These are phyloP conservation scores for Enteromius unitaeniatus DNA, from an alignment of 2,797 vertebrate species.

Conservation along the genomic window DNA sequence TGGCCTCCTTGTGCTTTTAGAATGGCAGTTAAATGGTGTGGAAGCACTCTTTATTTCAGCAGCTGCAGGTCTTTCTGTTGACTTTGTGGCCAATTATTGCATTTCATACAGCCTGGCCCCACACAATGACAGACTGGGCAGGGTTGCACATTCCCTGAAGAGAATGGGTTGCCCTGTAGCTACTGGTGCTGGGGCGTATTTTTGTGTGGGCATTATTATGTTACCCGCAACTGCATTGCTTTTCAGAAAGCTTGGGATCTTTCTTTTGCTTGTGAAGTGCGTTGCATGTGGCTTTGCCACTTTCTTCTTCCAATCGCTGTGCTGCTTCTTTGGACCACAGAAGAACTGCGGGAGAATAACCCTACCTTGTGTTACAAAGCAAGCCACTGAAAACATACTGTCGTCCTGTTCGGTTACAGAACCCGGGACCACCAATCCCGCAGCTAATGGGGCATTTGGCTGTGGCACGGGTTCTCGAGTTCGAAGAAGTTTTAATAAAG, in stretches of 20 bases:
- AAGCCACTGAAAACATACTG: conserved; percentile 62
- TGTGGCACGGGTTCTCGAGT: conserved; percentile 71
- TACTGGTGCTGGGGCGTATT: conserved; percentile 89
- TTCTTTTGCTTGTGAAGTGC: conserved; percentile 94
- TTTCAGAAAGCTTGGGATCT: conserved; percentile 95
- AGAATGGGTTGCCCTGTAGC: conserved; percentile 95
- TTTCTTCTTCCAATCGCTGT: conserved; percentile 97
- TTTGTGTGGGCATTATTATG: conserved; percentile 93
- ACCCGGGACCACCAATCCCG: conserved; percentile 68
- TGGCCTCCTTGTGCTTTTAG: conserved; percentile 93
- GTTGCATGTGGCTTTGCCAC: conserved; percentile 96
- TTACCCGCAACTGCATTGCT: conserved; percentile 89
- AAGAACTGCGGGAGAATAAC: conserved; percentile 90
- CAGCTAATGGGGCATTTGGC: conserved; percentile 82
- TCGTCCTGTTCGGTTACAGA: conserved; percentile 70
- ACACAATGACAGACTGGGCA: conserved; percentile 90
- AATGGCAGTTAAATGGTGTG: conserved; percentile 94
- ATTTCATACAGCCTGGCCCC: conserved; percentile 95
- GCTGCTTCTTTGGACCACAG: conserved; percentile 96
- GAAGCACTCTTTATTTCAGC: conserved; percentile 94
- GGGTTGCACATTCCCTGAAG: conserved; percentile 93
- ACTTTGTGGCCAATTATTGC: conserved; percentile 94
- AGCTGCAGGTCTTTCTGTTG: conserved; percentile 91
- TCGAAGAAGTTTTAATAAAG: conserved; percentile 75
- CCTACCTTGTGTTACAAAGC: conserved; percentile 85